Evolutionary conservation across 2,113 vertebrate species (phyloP).

Genomic region (Cygnus atratus): DNA sequence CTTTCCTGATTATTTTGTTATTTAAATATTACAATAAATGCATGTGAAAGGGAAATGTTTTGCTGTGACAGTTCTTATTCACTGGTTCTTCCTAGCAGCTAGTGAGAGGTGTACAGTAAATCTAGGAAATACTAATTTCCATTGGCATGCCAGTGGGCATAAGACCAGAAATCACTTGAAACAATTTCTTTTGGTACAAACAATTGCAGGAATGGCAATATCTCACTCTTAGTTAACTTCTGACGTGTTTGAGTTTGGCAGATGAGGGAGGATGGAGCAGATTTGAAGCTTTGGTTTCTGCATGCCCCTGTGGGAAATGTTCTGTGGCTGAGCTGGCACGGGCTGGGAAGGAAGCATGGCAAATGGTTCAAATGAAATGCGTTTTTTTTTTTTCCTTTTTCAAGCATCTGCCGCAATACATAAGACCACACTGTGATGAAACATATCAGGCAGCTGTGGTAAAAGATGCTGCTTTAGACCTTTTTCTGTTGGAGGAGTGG

Average conservation of each 20-base stretch:
- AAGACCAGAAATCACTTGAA: background rate
- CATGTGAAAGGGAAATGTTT: background rate
- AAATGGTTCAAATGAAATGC: background rate
- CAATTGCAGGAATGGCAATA: background rate
- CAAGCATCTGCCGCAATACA: background rate
- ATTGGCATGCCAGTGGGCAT: rapidly evolving
- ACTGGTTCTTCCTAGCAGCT: background rate
- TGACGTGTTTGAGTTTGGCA: background rate
- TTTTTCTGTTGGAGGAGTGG: background rate
- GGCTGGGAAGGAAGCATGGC: background rate
- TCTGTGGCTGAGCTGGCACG: background rate
- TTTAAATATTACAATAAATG: background rate
- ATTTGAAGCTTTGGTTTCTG: background rate
- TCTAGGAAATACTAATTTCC: background rate
- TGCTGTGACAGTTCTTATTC: background rate
- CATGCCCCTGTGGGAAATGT: background rate
- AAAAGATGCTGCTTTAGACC: background rate
- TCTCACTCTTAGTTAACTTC: background rate
- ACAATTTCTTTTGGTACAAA: background rate
- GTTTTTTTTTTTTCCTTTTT: background rate
- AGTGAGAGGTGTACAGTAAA: background rate
- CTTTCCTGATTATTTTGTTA: background rate
- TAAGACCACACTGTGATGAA: background rate
- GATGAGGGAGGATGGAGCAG: background rate
- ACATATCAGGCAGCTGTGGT: background rate